Percentiles rank a stretch among this genome's conserved stretches.
Conservation (phyloP, 2,888 invertebrate genomes). For the Octonoba sinensis region DNA sequence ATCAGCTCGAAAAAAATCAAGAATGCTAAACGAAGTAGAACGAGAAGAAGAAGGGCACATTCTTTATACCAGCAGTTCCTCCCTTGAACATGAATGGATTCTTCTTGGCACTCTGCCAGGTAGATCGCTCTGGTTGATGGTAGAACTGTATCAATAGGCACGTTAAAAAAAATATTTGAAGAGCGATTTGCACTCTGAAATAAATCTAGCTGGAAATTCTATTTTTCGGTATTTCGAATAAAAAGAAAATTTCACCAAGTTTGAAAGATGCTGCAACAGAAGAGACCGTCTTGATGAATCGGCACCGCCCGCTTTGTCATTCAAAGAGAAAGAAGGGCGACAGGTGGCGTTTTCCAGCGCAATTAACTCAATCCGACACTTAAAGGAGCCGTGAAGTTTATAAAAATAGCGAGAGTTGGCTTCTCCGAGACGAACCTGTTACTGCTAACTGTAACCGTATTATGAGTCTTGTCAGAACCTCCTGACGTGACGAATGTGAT, state of each 20-base stretch:
- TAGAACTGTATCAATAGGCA: neutral
- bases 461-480: neutral
- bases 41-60: too few species aligned
- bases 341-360: constrained; percentile 36
- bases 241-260: too few species aligned
- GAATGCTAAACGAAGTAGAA: too few species aligned
- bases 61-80: too few species aligned
- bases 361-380: constrained; percentile 30
- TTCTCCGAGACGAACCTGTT: constrained; percentile 25
- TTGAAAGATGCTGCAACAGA: too few species aligned
- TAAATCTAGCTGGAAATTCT: too few species aligned
- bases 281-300: too few species aligned
- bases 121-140: neutral
- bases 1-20: too few species aligned
- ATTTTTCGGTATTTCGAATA: too few species aligned
- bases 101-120: neutral
- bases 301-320: constrained; percentile 39
- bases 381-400: constrained; percentile 2
- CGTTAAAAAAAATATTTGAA: neutral
- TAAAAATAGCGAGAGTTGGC: constrained; percentile 34
- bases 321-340: constrained; percentile 24
- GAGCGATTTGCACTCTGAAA: neutral
- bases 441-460: constrained; percentile 14
- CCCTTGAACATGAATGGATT: too few species aligned
- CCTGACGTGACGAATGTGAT: neutral